Percentiles rank a stretch among this genome's conserved stretches.
Evolutionary conservation across 1,140 invertebrate genomes (phyloP).

Genomic region (Myzus persicae): DNA sequence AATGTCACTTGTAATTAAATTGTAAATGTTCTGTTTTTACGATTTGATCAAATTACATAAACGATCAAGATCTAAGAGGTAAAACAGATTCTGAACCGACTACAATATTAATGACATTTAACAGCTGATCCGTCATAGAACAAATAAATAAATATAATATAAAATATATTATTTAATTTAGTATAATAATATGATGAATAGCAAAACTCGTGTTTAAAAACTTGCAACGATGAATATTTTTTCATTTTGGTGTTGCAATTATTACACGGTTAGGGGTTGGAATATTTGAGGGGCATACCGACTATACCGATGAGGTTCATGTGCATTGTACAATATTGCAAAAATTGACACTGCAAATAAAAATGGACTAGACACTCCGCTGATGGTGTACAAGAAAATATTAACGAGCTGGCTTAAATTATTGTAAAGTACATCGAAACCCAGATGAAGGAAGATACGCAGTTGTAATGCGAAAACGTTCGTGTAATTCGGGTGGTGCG

Average conservation of each 20-base stretch:
- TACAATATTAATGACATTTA: background rate
- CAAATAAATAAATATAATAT: background rate
- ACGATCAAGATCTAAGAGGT: background rate
- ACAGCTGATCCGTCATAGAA: background rate
- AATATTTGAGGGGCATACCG: background rate
- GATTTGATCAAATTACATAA: background rate
- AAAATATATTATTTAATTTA: no score
- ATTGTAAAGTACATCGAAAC: background rate
- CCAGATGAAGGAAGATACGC: background rate
- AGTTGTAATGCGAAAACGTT: background rate
- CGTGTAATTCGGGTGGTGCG: background rate
- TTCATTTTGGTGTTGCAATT: background rate
- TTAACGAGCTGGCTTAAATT: background rate
- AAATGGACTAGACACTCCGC: background rate
- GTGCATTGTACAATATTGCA: background rate
- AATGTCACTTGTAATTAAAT: background rate
- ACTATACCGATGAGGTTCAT: background rate
- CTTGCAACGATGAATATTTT: background rate
- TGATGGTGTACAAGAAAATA: background rate
- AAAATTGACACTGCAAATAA: background rate
- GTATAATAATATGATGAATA: background rate
- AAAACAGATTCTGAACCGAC: background rate
- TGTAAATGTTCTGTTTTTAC: background rate
- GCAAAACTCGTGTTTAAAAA: background rate
- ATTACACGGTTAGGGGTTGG: background rate